Percentiles rank a stretch among this genome's conserved stretches.
Evolutionary conservation across 1,140 invertebrate genomes (phyloP).

Genomic region (Probaryconus sp.): DNA sequence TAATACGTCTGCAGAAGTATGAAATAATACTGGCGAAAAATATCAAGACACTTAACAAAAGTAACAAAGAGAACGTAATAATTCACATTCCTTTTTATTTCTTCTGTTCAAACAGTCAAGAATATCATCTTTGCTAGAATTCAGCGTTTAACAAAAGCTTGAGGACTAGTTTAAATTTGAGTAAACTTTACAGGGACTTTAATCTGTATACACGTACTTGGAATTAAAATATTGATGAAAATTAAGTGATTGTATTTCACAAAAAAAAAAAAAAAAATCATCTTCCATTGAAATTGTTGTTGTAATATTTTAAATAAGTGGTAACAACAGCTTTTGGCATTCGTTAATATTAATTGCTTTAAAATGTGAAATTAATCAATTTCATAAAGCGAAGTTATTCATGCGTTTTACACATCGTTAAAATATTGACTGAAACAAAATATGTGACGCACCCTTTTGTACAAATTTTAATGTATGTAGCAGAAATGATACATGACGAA

Average conservation of each 20-base stretch:
- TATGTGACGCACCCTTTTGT: slow-evolving; percentile 52
- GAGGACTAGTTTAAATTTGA: too few species aligned
- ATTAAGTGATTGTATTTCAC: too few species aligned
- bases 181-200: too few species aligned
- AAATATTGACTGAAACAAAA: slow-evolving; percentile 57
- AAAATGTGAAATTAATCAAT: slow-evolving; percentile 47
- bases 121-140: too few species aligned
- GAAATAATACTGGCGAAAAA: neutral
- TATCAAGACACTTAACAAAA: neutral
- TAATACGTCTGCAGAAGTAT: neutral
- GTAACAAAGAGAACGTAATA: neutral
- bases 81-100: too few species aligned
- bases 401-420: slow-evolving; percentile 41
- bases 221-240: too few species aligned
- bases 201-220: too few species aligned
- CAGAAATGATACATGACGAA: slow-evolving; percentile 56
- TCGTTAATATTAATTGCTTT: slow-evolving; percentile 49
- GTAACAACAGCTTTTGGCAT: slow-evolving; percentile 17
- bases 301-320: neutral
- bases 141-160: too few species aligned
- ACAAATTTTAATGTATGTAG: slow-evolving; percentile 62
- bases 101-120: too few species aligned
- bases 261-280: too few species aligned
- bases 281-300: too few species aligned
- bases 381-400: slow-evolving; percentile 33